Conservation (phyloP, 92 coral and sea anemone species). For the Isaurus tuberculatus region DNA sequence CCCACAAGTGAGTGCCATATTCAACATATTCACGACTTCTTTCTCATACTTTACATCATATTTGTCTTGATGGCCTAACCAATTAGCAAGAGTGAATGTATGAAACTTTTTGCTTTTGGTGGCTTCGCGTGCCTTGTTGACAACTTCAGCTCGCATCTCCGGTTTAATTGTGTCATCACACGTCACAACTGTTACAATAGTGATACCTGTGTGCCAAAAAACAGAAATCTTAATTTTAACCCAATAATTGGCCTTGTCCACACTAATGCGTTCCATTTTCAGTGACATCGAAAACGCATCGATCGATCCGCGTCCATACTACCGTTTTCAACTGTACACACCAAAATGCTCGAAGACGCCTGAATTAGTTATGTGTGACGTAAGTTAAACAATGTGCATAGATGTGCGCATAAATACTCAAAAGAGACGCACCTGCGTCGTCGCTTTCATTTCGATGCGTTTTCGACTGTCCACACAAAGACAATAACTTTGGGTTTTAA, state of each 20-base stretch:
- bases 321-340: too few species aligned
- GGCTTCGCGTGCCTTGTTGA: slow-evolving; percentile 66
- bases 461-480: too few species aligned
- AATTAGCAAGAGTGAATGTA: slow-evolving; percentile 72
- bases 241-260: background rate
- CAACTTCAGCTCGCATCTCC: slow-evolving; percentile 35
- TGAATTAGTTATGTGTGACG: too few species aligned
- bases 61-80: slow-evolving; percentile 54
- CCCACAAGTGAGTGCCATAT: slow-evolving; percentile 73
- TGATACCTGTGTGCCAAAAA: slow-evolving; percentile 53
- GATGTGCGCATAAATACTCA: too few species aligned
- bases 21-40: slow-evolving; percentile 61
- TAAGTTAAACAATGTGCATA: too few species aligned
- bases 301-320: too few species aligned
- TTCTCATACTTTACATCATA: slow-evolving; percentile 56
- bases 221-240: background rate
- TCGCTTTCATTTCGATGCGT: too few species aligned
- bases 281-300: too few species aligned
- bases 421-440: too few species aligned
- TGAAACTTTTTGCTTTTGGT: slow-evolving; percentile 59
- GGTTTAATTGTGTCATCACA: slow-evolving; percentile 54
- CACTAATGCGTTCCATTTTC: too few species aligned
- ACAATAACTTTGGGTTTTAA: too few species aligned
- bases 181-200: slow-evolving; percentile 74
- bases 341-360: too few species aligned